Base-by-base conservation (phyloP, 2,888 invertebrate genomes). In the Masnerella sp. region DNA sequence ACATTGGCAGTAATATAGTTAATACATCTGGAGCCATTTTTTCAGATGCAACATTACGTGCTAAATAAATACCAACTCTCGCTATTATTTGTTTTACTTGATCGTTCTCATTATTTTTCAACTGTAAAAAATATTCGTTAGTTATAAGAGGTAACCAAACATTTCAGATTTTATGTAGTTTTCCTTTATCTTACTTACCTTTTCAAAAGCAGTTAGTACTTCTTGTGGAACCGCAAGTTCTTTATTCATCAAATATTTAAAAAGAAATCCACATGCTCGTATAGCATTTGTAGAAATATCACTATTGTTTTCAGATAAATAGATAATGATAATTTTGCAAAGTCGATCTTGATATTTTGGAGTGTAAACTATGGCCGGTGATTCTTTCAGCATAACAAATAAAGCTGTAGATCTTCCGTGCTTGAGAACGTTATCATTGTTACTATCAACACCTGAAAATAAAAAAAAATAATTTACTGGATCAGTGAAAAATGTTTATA, bases 341-440 rank as follows among this genome's bases (percentile, higher is more conserved):
- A 97, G 90, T 85, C 92, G 92, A 28, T 91, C 91, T 80, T 91
- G 90, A 79, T 92, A 92, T 75, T 91, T 91, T 2, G 90, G 90
- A 2, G 89, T 89, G 87, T 93, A 93, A 11, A 96, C 83, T 18
- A 90, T 88, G 8, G 88, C 88, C 0, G 96, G 92, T 0, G 94
- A 92, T 88, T 96, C 96, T 88, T 97, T 97, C 51, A 98, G 88
- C 2, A 93, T 93, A 1, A 97, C 96, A 83, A 94, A 94, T 5
- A 98, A 89, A 0, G 96, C 95, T 14, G 94, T 92, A 47, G 94
- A 93, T 72, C 95, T 90, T 0, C 96, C 97, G 88, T 97, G 97
- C 56, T 92, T 90, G 30, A 95, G 86, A 45, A 90, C 90, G 92
- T 93, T 93, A 84, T 96, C 95, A 22, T 89, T 87, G n/a, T 89